phyloP scores from a whole-genome alignment of 2,797 vertebrate genomes.

The Sibirionetta formosa region DNA sequence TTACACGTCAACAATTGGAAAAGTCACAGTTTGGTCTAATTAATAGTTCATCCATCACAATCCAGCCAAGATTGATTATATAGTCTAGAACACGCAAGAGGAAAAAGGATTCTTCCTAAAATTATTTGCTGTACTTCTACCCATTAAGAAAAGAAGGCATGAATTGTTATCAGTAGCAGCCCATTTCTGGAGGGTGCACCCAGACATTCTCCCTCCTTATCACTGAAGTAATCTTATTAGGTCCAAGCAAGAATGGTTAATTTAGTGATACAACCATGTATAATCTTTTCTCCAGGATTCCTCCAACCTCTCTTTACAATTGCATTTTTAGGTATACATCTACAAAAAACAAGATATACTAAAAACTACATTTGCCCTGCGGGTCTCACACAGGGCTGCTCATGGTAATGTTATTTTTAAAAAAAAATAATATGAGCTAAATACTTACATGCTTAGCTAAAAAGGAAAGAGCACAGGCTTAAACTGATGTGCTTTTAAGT shows the following conservation, averaged over 20 bases:
- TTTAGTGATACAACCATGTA: background rate
- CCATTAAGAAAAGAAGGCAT: rapidly evolving
- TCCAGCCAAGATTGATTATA: rapidly evolving
- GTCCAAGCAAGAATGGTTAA: background rate
- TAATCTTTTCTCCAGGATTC: background rate
- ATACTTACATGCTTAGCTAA: background rate
- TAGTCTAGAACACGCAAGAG: background rate
- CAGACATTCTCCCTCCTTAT: background rate
- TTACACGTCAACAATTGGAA: background rate
- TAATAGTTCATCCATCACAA: background rate
- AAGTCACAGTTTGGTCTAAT: background rate
- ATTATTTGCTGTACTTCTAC: background rate
- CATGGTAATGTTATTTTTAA: background rate
- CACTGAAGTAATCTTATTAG: background rate
- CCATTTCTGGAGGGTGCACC: background rate
- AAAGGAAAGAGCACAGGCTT: rapidly evolving
- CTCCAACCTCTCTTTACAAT: background rate
- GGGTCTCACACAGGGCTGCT: rapidly evolving
- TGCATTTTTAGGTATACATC: background rate
- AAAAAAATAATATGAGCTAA: background rate
- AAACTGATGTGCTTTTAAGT: background rate
- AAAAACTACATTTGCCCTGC: background rate
- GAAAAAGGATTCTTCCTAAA: background rate
- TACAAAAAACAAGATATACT: background rate
- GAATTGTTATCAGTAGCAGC: background rate